These are phyloP conservation scores for Sussaba pulchella DNA, from an alignment of 2,888 invertebrate species.

Conservation along the genomic window DNA sequence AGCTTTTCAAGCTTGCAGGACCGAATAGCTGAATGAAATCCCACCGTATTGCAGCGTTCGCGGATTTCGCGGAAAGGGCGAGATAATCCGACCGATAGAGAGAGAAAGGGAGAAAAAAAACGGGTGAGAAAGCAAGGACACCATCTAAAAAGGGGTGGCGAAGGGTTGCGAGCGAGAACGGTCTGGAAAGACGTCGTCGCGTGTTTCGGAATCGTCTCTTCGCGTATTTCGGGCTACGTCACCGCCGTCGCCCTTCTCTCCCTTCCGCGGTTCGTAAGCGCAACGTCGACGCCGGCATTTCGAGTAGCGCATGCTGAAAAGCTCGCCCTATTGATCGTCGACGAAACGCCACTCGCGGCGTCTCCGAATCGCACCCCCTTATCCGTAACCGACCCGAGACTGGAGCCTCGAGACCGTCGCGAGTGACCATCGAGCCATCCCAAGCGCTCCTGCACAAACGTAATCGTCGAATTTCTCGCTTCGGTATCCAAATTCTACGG, in stretches of 20 bases:
- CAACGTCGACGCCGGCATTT: constrained; percentile 63
- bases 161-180: background rate
- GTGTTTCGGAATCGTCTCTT: background rate
- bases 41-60: background rate
- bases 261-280: background rate
- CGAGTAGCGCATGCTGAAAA: constrained; percentile 69
- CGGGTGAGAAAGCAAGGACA: background rate
- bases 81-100: constrained; percentile 9
- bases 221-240: background rate
- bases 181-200: background rate
- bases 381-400: constrained; percentile 78
- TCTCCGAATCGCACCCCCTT: constrained; percentile 62
- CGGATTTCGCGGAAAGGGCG: background rate
- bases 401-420: constrained; percentile 73
- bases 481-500: too few species aligned
- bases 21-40: constrained; percentile 40
- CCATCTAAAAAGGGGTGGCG: too few species aligned
- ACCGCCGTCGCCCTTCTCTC: background rate
- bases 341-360: constrained; percentile 51
- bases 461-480: constrained; percentile 1
- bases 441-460: constrained; percentile 1
- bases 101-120: constrained; percentile 1
- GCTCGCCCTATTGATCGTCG: constrained; percentile 69
- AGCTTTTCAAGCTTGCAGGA: background rate
- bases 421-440: constrained; percentile 37